Evolutionary conservation across 2,797 vertebrate genomes (phyloP).

Genomic region (Decapterus maruadsi): DNA sequence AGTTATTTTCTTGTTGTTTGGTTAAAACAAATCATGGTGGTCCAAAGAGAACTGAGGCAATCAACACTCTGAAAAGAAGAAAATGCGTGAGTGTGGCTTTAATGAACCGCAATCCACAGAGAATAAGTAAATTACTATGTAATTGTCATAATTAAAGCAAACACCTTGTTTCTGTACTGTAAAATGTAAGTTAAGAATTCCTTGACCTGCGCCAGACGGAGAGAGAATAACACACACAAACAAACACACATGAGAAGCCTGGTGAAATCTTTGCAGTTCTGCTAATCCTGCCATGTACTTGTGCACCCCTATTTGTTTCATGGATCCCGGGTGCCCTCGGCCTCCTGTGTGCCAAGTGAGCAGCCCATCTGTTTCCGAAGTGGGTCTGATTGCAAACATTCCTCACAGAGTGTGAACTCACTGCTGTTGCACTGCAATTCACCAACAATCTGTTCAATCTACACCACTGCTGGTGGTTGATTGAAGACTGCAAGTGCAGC

Average conservation of each 20-base stretch:
- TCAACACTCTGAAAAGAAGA: background rate
- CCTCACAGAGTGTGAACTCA: constrained; percentile 70
- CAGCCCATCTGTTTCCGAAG: constrained; percentile 77
- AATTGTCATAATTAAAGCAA: constrained; percentile 53
- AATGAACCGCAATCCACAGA: constrained; percentile 39
- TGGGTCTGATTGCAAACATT: constrained; percentile 75
- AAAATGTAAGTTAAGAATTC: constrained; percentile 33
- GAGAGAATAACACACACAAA: background rate
- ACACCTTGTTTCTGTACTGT: constrained; percentile 28
- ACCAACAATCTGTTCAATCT: constrained; percentile 74
- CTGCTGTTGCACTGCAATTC: constrained; percentile 62
- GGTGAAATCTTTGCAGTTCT: background rate
- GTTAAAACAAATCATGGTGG: constrained; percentile 22
- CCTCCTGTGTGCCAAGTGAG: constrained; percentile 53
- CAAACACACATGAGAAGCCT: too few species aligned
- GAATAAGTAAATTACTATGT: constrained; percentile 33
- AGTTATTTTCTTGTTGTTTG: constrained; percentile 22
- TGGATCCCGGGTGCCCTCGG: constrained; percentile 52
- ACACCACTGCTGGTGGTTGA: constrained; percentile 64
- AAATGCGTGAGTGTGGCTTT: constrained; percentile 13
- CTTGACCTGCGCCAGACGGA: constrained; percentile 43
- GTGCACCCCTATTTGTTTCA: constrained; percentile 42
- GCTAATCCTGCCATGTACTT: constrained; percentile 16
- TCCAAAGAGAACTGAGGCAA: constrained; percentile 10
- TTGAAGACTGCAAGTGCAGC: constrained; percentile 56